Base-by-base conservation (phyloP, 2,797 vertebrate genomes). In the Lagocephalus sceleratus region DNA sequence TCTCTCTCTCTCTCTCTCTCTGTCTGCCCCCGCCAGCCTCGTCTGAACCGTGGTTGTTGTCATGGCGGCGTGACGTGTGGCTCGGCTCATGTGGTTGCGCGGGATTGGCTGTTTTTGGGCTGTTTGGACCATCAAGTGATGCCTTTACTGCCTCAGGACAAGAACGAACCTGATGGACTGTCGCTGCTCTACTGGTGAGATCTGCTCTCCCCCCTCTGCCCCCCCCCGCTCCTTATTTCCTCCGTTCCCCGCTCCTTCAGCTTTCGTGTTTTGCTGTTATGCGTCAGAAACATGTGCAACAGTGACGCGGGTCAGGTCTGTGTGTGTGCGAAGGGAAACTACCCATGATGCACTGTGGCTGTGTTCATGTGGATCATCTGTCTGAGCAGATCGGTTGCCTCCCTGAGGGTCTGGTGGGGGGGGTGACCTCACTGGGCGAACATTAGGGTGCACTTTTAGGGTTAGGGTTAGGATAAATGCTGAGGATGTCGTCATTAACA, bases 111-210 rank as follows among this genome's bases (percentile, higher is more conserved):
- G 23, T 11, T 56, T 21, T 10, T 48, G 51, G 56, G 23, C 19
- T 12, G 47, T 17, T 42, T 14, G 5, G 50, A 48, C 45, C 21
- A 20, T 4, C 17, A 62, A 78, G 87, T 66, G 63, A 93, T 93
- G 40, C 40, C 91, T 75, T 77, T 94, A n/a, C 87, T 92, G 45
- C 89, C 88, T 12, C 87, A 85, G 68, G 91, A 92, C 68, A 78
- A 87, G 2, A 91, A 94, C 67, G 86, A 84, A 54, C 88, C 92
- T 68, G 88, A 92, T 88, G 90, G 91, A 47, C 86, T 93, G 54
- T 93, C 93, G 73, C 89, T 93, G 23, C 84, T 94, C 6, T 94
- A 93, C 88, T 93, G 92, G 92, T 94, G 88, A 68, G 92, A 75
- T 44, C 52, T 29, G 17, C n/a, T 57, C 16, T 15, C 23, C 26